phyloP scores from a whole-genome alignment of 2,797 vertebrate genomes.

The Hafferia zeledoni region DNA sequence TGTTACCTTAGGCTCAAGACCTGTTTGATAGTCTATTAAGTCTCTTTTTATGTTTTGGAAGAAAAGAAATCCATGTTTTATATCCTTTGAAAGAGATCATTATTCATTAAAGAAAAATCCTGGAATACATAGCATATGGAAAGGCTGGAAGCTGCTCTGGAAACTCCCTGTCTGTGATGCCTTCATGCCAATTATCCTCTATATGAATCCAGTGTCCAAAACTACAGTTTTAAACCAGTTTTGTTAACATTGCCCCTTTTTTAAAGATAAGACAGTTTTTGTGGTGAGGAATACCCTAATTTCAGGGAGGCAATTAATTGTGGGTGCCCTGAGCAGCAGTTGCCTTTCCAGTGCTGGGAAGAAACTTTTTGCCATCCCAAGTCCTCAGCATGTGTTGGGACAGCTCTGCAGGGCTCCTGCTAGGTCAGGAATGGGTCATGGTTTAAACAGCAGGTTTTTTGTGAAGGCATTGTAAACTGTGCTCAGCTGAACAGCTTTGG shows the following conservation, averaged over 20 bases:
- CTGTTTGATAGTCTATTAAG: not conserved
- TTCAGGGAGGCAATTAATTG: not conserved
- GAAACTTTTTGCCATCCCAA: not conserved
- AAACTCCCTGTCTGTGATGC: not conserved
- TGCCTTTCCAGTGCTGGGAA: not conserved
- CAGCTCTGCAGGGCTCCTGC: not conserved
- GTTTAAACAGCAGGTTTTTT: not conserved
- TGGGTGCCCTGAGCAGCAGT: not conserved
- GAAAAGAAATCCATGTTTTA: slow-evolving; percentile 31
- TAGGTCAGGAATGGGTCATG: not conserved
- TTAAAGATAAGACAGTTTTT: not conserved
- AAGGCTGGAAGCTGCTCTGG: not conserved
- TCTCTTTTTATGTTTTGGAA: not conserved
- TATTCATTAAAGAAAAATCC: not conserved
- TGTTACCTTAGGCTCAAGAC: slow-evolving; percentile 35
- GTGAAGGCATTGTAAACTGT: not conserved
- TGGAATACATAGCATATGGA: rapidly evolving
- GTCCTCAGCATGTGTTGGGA: not conserved
- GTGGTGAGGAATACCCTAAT: not conserved
- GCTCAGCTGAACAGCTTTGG: not conserved
- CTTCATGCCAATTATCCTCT: not conserved
- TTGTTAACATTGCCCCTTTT: not conserved
- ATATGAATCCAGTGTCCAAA: not conserved
- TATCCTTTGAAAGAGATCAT: not conserved
- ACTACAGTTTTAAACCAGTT: not conserved